A percentile compares a stretch with the other conserved stretches of the same genome.
These are phyloP conservation scores for Pygoscelis adeliae DNA, from an alignment of 2,113 vertebrate species.

Conservation along the genomic window DNA sequence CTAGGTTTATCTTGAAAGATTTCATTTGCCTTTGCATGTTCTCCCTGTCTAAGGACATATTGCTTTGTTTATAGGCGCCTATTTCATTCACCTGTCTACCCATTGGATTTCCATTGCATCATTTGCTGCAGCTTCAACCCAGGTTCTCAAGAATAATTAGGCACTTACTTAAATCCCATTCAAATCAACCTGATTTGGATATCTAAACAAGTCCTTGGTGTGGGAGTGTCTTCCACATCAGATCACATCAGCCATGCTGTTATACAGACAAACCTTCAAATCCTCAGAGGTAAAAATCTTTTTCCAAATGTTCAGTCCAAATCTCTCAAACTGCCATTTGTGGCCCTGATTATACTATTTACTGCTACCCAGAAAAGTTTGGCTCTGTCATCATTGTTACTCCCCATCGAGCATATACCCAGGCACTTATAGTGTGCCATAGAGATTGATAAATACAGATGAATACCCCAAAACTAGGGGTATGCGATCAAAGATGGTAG, in stretches of 20 bases:
- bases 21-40: not conserved
- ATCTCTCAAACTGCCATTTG: not conserved
- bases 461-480: not conserved
- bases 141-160: not conserved
- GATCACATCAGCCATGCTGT: not conserved
- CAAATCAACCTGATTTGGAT: not conserved
- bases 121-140: not conserved
- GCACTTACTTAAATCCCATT: not conserved
- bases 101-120: not conserved
- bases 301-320: not conserved
- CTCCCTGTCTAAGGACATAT: not conserved
- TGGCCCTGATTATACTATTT: not conserved
- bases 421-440: not conserved
- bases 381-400: not conserved
- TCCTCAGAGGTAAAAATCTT: not conserved
- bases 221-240: not conserved
- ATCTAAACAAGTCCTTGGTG: not conserved
- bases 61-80: not conserved
- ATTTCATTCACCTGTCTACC: not conserved
- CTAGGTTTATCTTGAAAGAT: not conserved
- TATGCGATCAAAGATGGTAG: not conserved
- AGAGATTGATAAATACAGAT: rapidly evolving
- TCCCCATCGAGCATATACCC: not conserved
- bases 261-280: not conserved
- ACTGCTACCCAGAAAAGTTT: not conserved